phyloP scores from a whole-genome alignment of 2,797 vertebrate species.

The Octomys mimax region DNA sequence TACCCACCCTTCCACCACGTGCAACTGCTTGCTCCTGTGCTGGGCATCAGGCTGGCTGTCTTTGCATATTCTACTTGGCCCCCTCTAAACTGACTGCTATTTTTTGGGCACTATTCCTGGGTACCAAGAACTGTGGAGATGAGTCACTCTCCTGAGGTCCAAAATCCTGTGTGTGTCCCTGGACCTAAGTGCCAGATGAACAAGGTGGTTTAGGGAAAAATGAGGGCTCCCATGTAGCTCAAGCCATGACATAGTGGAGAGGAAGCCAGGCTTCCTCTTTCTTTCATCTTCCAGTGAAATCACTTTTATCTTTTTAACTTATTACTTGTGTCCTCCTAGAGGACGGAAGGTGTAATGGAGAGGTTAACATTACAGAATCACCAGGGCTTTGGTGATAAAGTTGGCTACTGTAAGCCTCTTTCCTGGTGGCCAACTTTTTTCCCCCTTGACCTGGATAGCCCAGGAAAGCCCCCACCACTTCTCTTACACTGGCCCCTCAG shows the following conservation, averaged over 20 bases:
- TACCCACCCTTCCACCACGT: neutral
- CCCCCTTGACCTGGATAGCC: neutral
- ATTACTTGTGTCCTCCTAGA: neutral
- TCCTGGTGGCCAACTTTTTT: neutral
- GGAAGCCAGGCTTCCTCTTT: neutral
- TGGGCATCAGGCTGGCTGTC: neutral
- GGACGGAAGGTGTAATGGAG: neutral
- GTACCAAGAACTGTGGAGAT: neutral
- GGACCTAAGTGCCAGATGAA: neutral
- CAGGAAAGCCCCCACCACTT: neutral
- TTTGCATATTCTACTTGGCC: neutral
- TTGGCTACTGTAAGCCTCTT: neutral
- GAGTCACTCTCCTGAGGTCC: neutral
- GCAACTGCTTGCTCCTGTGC: neutral
- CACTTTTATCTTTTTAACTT: neutral
- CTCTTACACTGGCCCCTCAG: neutral
- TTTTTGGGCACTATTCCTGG: neutral
- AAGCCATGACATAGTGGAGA: neutral
- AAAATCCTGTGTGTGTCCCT: neutral
- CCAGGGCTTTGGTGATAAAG: neutral
- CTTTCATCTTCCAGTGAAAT: neutral
- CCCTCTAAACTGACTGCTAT: neutral
- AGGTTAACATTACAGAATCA: neutral
- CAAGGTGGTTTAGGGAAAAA: neutral
- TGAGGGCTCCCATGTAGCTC: neutral